Base-by-base conservation (phyloP, 2,888 invertebrate species). In the Microchrysa polita region DNA sequence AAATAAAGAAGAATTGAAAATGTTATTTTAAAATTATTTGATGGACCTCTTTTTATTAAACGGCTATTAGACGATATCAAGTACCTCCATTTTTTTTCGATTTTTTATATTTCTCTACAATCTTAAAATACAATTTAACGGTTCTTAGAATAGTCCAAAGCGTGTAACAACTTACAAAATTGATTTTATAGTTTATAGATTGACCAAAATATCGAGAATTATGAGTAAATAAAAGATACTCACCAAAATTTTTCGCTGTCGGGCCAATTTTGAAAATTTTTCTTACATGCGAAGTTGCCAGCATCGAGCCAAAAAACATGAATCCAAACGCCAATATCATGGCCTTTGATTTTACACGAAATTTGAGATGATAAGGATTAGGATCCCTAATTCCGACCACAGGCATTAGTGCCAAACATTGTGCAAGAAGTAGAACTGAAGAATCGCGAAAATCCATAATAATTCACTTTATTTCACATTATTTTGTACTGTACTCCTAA, bases 341-440 rank as follows among this genome's bases (percentile, higher is more conserved):
- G 69, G 78, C 80, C 1, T 79, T 1, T 0, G 84, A 81, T 67
- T 78, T 80, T 5, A 80, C 76, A 5, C 79, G 75, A 67, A 83
- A 84, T 1, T 78, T 79, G 12, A 83, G 42, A 12, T 77, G 76
- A 18, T 79, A 79, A 0, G 83, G 84, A 79, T 87, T 85, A 0
- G 82, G 72, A 1, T 82, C 82, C 44, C 80, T 81, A 1, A 88
- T 78, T 1, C 87, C 88, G 65, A 80, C 79, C 0, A 89, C 83
- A 0, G 89, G 89, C 81, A 89, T 83, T 48, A 88, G 74, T 1
- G 86, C 86, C 75, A 88, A 88, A 48, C 83, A 86, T 79, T 88
- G 88, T 0, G 86, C 88, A 71, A 88, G 61, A 57, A 85, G 77
- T 61, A 89, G 81, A 20, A 88, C 86, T 83, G 40, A 1, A 75